Evolutionary conservation across 2,888 invertebrate species (phyloP), one percentile per base, ranked within the genome.

Genomic region (Odontocolon sp.): DNA sequence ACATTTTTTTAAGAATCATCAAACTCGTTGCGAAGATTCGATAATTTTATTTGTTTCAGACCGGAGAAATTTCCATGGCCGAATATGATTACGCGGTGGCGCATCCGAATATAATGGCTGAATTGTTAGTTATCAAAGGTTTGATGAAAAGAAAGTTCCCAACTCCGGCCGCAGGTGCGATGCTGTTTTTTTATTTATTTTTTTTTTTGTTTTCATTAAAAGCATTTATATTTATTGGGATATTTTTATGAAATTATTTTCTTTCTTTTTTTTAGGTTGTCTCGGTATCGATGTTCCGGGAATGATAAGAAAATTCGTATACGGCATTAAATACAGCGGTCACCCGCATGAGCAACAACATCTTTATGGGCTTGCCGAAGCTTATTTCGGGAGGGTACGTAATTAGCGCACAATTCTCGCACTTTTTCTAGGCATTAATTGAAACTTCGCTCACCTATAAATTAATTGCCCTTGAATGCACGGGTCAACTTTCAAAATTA

Each of bases 81-180:
- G 96, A 97, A 80, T 97, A 94, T 86, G 94, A 96, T 83, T 94
- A 92, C 85, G 87, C 96, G 4, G 91, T 97, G 9, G 95, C 96
- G 0, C 96, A 97, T 91, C 95, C 96, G 0, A 94, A 95, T 86
- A 95, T 97, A 77, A 88, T 96, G 56, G 93, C 95, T 0, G 97
- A 97, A 61, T 86, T 97, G 36, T 93, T 95, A 0, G 92, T 93
- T 0, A 91, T 97, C 69, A 92, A 96, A 78, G 97, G 97, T 1
- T 87, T 97, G 47, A 91, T 97, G 92, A 96, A 95, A 85, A 93
- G 91, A 77, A 94, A 93, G 83, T 96, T 96, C 89, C 97, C 97
- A 11, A 80, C n/a, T 83, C 90, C 93, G 0, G 92, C 92, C 84
- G 80, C 84, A 38, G 88, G 88, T 89, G 74, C 11, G 9, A 5